Evolutionary conservation across 2,113 vertebrate species (phyloP).

Genomic region (Puma concolor): DNA sequence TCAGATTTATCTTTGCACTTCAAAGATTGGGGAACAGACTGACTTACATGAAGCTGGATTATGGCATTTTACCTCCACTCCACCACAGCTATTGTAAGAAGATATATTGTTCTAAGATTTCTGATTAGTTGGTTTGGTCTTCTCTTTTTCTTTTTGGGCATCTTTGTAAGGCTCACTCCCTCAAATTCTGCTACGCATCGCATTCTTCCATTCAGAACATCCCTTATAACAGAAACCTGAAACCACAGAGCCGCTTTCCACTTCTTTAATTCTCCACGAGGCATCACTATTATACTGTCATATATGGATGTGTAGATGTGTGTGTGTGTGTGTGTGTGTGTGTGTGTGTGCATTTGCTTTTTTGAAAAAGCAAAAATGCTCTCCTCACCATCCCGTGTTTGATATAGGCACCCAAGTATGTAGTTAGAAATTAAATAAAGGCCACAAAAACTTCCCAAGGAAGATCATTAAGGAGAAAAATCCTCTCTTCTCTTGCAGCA

Average conservation of each 20-base stretch:
- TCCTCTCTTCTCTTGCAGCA: slow-evolving; percentile 33
- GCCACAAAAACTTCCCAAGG: slow-evolving; percentile 67
- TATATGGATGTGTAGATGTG: neutral
- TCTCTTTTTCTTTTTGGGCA: neutral
- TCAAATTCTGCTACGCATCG: neutral
- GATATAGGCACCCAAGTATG: slow-evolving; percentile 64
- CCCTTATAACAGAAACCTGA: slow-evolving; percentile 36
- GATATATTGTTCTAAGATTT: neutral
- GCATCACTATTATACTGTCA: slow-evolving; percentile 34
- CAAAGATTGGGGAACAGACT: neutral
- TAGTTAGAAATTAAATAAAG: slow-evolving; percentile 73
- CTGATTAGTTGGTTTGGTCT: neutral
- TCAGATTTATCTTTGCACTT: neutral
- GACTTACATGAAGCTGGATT: neutral
- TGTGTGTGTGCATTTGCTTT: neutral
- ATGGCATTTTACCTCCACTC: slow-evolving; percentile 32
- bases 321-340: neutral
- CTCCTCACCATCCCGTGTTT: slow-evolving; percentile 47
- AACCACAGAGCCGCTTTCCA: slow-evolving; percentile 5
- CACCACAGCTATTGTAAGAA: neutral
- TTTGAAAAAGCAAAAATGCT: slow-evolving; percentile 58
- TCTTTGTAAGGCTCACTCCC: neutral
- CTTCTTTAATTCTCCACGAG: slow-evolving; percentile 53
- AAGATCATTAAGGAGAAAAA: slow-evolving; percentile 67
- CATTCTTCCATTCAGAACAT: slow-evolving; percentile 5